A percentile compares a stretch with the other conserved stretches of the same genome.
Evolutionary conservation across 2,888 invertebrate genomes (phyloP).

Genomic region (Ennomos quercinarius): DNA sequence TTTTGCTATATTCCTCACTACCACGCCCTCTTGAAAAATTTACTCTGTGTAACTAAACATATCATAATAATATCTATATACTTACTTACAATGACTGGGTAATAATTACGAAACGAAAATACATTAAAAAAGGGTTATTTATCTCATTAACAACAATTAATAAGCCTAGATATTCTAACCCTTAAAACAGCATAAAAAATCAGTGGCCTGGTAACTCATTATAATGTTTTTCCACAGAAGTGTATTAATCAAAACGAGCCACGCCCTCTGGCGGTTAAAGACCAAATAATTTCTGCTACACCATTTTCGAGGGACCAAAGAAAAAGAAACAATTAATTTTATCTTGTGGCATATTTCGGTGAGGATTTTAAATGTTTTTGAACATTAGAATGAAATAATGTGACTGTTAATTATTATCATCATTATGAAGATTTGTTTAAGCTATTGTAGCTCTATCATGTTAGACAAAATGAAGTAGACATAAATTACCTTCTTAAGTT

Average conservation of each 20-base stretch:
- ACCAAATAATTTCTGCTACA: conserved; percentile 83
- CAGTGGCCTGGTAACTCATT: conserved; percentile 67
- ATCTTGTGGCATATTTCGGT: conserved; percentile 67
- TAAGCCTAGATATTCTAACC: conserved; percentile 27
- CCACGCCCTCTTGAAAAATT: no score
- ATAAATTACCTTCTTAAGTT: no score
- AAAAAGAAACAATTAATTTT: conserved; percentile 80
- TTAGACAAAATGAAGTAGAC: no score
- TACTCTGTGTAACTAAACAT: no score
- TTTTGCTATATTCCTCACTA: no score
- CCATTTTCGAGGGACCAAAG: conserved; percentile 61
- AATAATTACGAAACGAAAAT: no score
- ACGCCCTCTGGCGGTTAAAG: conserved; percentile 81
- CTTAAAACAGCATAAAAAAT: conserved; percentile 44
- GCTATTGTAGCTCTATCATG: not conserved
- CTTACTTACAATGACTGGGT: no score
- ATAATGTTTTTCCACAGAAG: conserved; percentile 76
- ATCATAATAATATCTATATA: no score
- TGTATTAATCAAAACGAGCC: conserved; percentile 78
- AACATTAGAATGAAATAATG: conserved; percentile 60
- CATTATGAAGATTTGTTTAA: conserved; percentile 34
- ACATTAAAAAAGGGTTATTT: not conserved
- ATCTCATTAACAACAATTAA: not conserved
- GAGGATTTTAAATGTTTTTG: conserved; percentile 54
- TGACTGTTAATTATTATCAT: conserved; percentile 20